These are phyloP conservation scores for Sebastiscus tertius DNA, from an alignment of 2,797 vertebrate species.

Conservation along the genomic window DNA sequence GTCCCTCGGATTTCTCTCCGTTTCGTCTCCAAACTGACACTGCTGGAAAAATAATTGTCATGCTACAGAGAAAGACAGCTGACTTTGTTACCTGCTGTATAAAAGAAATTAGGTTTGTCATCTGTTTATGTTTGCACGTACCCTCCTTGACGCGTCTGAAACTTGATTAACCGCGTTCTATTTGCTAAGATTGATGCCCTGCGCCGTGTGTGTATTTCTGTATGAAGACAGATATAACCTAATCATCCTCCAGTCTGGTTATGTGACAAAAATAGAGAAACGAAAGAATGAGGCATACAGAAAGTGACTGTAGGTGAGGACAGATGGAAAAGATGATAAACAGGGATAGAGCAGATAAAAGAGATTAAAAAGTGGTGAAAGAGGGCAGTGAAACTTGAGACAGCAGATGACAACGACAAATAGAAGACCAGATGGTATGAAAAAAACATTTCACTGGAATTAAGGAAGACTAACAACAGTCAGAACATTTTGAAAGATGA, in stretches of 20 bases:
- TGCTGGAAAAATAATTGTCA: not conserved
- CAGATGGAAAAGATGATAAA: not conserved
- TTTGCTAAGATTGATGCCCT: not conserved
- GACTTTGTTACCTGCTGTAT: not conserved
- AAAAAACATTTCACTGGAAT: constrained; percentile 19
- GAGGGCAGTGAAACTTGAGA: constrained; percentile 1
- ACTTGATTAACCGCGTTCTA: not conserved
- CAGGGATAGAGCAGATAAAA: not conserved
- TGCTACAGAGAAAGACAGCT: not conserved
- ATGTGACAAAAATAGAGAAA: not conserved
- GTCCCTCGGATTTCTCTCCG: not conserved
- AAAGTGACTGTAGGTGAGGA: not conserved
- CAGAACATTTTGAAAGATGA: constrained; percentile 7
- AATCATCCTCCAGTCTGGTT: not conserved
- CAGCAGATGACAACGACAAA: constrained; percentile 29
- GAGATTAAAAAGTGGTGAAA: constrained; percentile 6
- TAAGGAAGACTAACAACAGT: constrained; percentile 13
- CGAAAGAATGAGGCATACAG: not conserved
- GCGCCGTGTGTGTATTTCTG: not conserved
- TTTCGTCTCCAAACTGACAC: not conserved
- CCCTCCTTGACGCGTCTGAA: not conserved
- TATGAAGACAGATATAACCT: not conserved
- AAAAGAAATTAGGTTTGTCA: not conserved
- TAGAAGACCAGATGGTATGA: constrained; percentile 29
- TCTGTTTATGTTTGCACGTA: not conserved